These are phyloP conservation scores for Phorcus lineatus DNA, from an alignment of 2,888 invertebrate species.

Conservation along the genomic window DNA sequence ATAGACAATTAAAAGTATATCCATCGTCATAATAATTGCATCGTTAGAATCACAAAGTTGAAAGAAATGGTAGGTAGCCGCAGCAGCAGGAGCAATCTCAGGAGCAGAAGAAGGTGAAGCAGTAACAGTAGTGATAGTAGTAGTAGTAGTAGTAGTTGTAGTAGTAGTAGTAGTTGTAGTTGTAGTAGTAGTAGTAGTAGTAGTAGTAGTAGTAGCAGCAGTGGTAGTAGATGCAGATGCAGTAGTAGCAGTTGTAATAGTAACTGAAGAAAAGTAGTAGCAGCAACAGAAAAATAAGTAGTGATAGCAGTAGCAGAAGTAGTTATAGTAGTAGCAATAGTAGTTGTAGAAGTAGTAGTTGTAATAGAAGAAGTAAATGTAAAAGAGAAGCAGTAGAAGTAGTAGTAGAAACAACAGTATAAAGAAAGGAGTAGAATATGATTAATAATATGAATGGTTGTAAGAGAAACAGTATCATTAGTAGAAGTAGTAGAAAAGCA, in stretches of 20 bases:
- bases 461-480: background rate
- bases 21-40: too few relatives aligned
- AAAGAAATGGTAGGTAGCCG: background rate
- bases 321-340: background rate
- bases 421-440: too few relatives aligned
- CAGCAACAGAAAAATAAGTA: background rate
- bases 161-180: conserved; percentile 17
- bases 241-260: background rate
- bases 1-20: too few relatives aligned
- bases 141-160: conserved; percentile 21
- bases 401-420: too few relatives aligned
- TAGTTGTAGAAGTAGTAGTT: background rate
- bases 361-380: background rate
- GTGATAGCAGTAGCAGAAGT: background rate
- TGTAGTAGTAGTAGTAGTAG: background rate
- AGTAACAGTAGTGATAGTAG: background rate
- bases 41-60: too few relatives aligned
- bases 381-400: background rate
- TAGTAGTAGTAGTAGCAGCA: background rate
- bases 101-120: conserved; percentile 10
- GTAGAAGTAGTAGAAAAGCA: background rate
- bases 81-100: background rate
- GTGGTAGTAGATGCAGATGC: background rate
- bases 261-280: background rate
- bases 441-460: background rate